Conservation (phyloP, 2,888 invertebrate species). For the Xanthorhoe designata region DNA sequence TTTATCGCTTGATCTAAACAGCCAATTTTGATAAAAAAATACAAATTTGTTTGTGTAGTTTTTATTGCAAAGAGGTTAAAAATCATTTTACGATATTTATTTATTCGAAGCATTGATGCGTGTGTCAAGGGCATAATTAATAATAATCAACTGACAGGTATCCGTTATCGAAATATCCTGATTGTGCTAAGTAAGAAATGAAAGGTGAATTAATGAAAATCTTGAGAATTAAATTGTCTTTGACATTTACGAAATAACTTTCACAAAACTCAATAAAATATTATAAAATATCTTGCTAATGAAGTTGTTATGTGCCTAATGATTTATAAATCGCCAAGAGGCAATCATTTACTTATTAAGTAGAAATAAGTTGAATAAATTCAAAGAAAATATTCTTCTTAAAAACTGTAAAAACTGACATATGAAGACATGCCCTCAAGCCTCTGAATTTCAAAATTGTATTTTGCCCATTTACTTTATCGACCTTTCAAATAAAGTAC, state of each 20-base stretch:
- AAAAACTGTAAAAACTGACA: conserved; percentile 19
- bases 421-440: conserved; percentile 13
- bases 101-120: conserved; percentile 29
- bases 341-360: neutral
- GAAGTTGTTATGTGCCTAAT: neutral
- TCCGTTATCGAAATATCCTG: conserved; percentile 53
- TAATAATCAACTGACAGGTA: conserved; percentile 57
- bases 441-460: conserved; percentile 19
- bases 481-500: conserved; percentile 32
- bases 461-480: conserved; percentile 27
- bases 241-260: conserved; percentile 7
- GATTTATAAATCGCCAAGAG: neutral
- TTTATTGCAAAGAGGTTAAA: conserved; percentile 24
- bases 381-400: neutral
- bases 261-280: neutral
- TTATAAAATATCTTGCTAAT: neutral
- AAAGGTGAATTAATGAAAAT: conserved; percentile 17
- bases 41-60: conserved; percentile 11
- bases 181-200: conserved; percentile 23
- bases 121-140: conserved; percentile 56
- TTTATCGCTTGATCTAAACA: conserved; percentile 48
- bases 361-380: neutral
- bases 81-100: conserved; percentile 14
- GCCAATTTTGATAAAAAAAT: conserved; percentile 34
- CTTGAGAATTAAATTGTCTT: conserved; percentile 3